Percentiles rank a stretch among this genome's conserved stretches.
Conservation (phyloP, 2,888 invertebrate genomes). For the Nymphalis polychloros region DNA sequence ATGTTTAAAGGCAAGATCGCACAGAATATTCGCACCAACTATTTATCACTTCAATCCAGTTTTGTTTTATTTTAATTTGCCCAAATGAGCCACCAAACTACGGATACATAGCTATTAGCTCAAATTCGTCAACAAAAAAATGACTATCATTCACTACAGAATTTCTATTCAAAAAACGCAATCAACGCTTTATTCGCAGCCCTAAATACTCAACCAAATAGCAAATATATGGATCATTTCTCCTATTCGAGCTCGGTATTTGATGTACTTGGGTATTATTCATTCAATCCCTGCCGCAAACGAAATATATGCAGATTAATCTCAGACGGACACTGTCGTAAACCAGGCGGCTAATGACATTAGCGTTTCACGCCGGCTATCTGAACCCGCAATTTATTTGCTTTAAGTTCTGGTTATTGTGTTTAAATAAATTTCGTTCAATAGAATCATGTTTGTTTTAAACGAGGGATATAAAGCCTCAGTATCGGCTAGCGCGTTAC, state of each 20-base stretch:
- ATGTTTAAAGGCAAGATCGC: too few species aligned
- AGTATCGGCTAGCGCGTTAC: not conserved
- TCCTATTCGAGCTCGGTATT: not conserved
- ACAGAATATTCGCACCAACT: too few species aligned
- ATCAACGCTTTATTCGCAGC: not conserved
- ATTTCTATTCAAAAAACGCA: not conserved
- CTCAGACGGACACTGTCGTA: conserved; percentile 16
- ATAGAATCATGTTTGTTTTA: not conserved
- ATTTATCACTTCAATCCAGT: too few species aligned
- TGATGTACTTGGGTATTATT: conserved; percentile 11
- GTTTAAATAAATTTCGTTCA: not conserved
- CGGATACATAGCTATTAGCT: too few species aligned
- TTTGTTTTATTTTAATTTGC: too few species aligned
- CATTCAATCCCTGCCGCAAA: conserved; percentile 24
- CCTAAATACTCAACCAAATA: not conserved
- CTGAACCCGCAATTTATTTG: conserved; percentile 1
- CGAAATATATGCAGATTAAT: conserved; percentile 28
- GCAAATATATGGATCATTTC: conserved; percentile 1
- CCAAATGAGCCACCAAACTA: too few species aligned
- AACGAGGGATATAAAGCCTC: not conserved
- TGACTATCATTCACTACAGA: too few species aligned
- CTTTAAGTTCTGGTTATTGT: not conserved
- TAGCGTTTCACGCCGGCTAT: conserved; percentile 5
- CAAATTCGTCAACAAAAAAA: too few species aligned
- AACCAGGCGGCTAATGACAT: conserved; percentile 25